Evolutionary conservation across 2,888 invertebrate species (phyloP), one percentile per base, ranked within the genome.

Genomic region (Zeuzera pyrina): DNA sequence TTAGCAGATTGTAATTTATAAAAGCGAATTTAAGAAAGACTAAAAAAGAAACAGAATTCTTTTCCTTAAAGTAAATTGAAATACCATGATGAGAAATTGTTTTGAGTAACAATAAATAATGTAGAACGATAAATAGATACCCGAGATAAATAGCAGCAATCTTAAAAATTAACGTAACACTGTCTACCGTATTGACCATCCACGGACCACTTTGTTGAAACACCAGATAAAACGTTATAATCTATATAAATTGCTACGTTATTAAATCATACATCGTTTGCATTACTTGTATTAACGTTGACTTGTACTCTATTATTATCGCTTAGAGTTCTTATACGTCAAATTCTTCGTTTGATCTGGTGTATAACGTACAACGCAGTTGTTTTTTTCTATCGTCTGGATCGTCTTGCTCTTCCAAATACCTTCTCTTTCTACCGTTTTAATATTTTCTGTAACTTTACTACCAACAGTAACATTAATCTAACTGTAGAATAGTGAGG

Each of bases 311-410:
- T 8, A 19, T 7, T 19, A 19, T 19, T 8, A 8, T 19, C 19
- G 19, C 19, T 19, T 19, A 19, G 2, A 7, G 19, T 19, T 19
- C 19, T 7, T 7, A 19, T 8, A 8, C 1, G 1, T 19, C 8
- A 19, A 19, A 19, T 7, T 19, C 6, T 19, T 19, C 8, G 37
- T 57, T 60, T 60, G 53, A 48, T 52, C 52, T 50, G 46, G 49
- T 52, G 51, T 41, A 38, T 49, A 41, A 56, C 46, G 70, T 69
- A 69, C 68, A 71, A 71, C 55, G 70, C 70, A 71, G 70, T 70
- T 67, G 46, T 52, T 42, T 29, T 16, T 41, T 29, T 38, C 45
- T 42, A 50, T n/a, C n/a, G 45, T 50, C 29, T 48, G 38, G 35
- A 47, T 49, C 49, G 49, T 48, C 56, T 59, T 57, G 47, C 52